These are phyloP conservation scores for Canis aureus DNA, from an alignment of 2,113 vertebrate species.

Conservation along the genomic window DNA sequence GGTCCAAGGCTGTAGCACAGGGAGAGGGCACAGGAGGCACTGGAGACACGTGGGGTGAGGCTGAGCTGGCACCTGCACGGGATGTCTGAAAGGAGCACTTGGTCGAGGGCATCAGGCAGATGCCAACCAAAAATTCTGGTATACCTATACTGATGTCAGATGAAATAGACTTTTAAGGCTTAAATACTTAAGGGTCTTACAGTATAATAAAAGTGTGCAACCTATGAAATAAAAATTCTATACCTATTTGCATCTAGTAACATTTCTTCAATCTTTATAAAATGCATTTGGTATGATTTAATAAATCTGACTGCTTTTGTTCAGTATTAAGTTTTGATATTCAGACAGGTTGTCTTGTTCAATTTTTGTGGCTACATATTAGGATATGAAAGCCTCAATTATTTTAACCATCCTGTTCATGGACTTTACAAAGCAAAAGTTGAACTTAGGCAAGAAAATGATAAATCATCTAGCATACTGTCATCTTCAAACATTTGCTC, in stretches of 20 bases:
- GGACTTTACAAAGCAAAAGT: not conserved
- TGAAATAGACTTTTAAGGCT: not conserved
- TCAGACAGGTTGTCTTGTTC: not conserved
- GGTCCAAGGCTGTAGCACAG: not conserved
- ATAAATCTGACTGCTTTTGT: not conserved
- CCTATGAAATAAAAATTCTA: not conserved
- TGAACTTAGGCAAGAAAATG: not conserved
- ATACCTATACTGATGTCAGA: not conserved
- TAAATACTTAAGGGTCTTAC: not conserved
- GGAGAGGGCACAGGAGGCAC: not conserved
- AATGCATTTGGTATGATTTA: not conserved
- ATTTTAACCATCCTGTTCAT: not conserved
- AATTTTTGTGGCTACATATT: not conserved
- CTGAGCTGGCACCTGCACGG: not conserved
- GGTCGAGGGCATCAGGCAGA: not conserved
- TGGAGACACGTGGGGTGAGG: rapidly evolving
- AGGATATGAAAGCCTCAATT: not conserved
- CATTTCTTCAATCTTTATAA: not conserved
- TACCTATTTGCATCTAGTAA: not conserved
- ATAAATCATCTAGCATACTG: not conserved
- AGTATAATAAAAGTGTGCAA: not conserved
- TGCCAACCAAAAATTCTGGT: not conserved
- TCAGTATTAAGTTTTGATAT: not conserved
- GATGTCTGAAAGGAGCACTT: not conserved
- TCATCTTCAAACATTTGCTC: not conserved